A percentile compares a stretch with the other conserved stretches of the same genome.
Conservation (phyloP, 2,797 vertebrate species). For the Platyrinchus mystaceus region DNA sequence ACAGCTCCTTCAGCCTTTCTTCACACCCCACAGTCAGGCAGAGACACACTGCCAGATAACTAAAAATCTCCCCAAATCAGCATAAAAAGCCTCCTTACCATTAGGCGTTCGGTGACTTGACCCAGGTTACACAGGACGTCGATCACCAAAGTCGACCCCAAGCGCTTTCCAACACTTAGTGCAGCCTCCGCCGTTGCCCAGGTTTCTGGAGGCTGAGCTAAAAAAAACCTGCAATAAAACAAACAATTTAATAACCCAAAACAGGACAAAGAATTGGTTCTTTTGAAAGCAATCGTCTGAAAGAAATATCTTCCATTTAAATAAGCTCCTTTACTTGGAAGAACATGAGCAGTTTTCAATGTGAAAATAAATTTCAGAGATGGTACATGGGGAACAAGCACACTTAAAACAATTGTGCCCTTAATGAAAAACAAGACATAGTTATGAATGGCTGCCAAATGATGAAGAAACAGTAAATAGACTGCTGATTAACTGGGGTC, state of each 20-base stretch:
- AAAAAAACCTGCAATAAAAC: background rate
- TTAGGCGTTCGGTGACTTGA: background rate
- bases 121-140: background rate
- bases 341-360: background rate
- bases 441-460: background rate
- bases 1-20: background rate
- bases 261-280: background rate
- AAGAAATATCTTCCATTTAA: constrained; percentile 15
- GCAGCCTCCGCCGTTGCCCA: background rate
- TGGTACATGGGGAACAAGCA: background rate
- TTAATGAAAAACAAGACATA: background rate
- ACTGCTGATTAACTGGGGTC: background rate
- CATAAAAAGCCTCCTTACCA: background rate
- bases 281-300: background rate
- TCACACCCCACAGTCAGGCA: background rate
- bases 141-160: background rate
- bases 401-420: background rate
- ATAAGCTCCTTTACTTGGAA: background rate
- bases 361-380: constrained; percentile 2
- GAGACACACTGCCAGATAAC: background rate
- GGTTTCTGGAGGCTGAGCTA: background rate
- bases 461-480: constrained; percentile 26
- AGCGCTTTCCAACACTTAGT: background rate
- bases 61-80: fast-evolving
- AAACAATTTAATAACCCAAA: background rate